phyloP scores from a whole-genome alignment of 2,888 invertebrate species.

The Folsomia manolachei region DNA sequence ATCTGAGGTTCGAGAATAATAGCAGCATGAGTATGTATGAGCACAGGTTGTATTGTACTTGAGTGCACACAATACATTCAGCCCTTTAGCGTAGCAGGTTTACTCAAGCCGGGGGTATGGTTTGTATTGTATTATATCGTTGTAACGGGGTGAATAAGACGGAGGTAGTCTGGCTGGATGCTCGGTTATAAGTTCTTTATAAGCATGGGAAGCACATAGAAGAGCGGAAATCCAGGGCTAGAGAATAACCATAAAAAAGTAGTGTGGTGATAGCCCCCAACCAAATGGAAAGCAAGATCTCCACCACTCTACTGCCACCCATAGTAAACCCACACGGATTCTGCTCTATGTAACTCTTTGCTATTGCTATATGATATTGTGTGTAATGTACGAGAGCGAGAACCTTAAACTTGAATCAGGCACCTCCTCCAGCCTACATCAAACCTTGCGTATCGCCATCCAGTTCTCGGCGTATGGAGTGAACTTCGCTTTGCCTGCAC shows the following conservation, averaged over 20 bases:
- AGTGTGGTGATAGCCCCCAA: neutral
- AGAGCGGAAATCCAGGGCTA: constrained; percentile 14
- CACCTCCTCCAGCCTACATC: constrained; percentile 45
- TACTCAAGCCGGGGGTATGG: too few species aligned
- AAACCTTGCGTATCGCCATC: constrained; percentile 17
- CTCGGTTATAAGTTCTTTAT: neutral
- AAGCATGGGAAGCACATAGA: neutral
- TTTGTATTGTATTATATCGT: neutral
- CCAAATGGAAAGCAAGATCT: neutral
- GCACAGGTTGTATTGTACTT: neutral
- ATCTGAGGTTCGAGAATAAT: neutral
- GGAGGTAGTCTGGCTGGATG: neutral
- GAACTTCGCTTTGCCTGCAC: neutral
- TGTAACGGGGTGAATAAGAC: neutral
- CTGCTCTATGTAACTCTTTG: constrained; percentile 28
- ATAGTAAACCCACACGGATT: constrained; percentile 31
- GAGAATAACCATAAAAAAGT: constrained; percentile 8
- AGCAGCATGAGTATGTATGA: neutral
- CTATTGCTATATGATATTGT: constrained; percentile 15
- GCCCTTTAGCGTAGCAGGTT: too few species aligned
- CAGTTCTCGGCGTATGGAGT: neutral
- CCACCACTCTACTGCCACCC: neutral
- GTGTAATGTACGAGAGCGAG: constrained; percentile 10
- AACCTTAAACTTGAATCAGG: constrained; percentile 47
- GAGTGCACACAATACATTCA: too few species aligned